These are phyloP conservation scores for Gymnarchus niloticus DNA, from an alignment of 2,113 vertebrate species.

Conservation along the genomic window DNA sequence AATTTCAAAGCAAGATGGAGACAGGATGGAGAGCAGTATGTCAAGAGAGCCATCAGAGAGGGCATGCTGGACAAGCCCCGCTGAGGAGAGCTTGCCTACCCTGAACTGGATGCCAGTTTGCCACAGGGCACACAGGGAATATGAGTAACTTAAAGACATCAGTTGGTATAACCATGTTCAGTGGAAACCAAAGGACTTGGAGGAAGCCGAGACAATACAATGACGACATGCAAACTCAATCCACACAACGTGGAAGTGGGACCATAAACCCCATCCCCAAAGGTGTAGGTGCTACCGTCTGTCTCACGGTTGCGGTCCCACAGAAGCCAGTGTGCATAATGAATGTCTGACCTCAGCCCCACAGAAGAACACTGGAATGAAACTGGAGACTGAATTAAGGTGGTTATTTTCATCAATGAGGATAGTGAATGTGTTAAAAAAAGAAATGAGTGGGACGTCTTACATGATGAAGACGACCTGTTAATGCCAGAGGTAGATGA, in stretches of 20 bases:
- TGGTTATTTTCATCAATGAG: no score
- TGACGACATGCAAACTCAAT: neutral
- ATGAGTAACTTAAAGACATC: neutral
- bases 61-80: slow-evolving; percentile 1
- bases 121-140: neutral
- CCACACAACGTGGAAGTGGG: no score
- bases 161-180: neutral
- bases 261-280: neutral
- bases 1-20: slow-evolving; percentile 19
- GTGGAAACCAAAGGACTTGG: neutral
- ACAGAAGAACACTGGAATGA: no score
- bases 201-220: neutral
- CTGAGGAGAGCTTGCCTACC: neutral
- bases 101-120: neutral
- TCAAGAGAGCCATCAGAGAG: slow-evolving; percentile 21
- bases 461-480: no score
- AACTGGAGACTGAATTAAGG: no score
- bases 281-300: neutral
- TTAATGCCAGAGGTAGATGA: neutral
- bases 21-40: slow-evolving; percentile 15
- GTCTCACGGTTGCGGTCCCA: neutral
- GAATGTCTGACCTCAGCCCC: no score
- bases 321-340: neutral
- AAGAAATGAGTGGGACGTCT: no score
- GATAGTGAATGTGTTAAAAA: no score